Evolutionary conservation across 2,888 invertebrate species (phyloP).

Genomic region (Orthosia gothica): DNA sequence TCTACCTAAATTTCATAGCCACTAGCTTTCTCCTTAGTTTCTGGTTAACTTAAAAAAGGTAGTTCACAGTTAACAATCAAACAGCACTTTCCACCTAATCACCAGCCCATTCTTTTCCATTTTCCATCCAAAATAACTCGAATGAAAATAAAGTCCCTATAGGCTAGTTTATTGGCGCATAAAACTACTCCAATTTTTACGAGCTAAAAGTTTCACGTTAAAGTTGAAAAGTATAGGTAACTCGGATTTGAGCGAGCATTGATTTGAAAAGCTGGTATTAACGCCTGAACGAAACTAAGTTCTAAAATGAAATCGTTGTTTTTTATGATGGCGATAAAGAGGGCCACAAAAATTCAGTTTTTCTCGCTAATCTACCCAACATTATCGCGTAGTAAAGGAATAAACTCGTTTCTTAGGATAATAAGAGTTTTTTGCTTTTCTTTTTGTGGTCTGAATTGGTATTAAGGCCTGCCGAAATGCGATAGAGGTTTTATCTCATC

Average conservation of each 20-base stretch:
- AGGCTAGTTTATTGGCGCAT: conserved; percentile 51
- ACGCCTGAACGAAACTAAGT: conserved; percentile 50
- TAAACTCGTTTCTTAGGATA: conserved; percentile 36
- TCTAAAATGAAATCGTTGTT: conserved; percentile 51
- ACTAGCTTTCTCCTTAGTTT: not conserved
- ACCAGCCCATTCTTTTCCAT: conserved; percentile 32
- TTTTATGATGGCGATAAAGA: conserved; percentile 47
- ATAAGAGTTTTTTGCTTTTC: conserved; percentile 22
- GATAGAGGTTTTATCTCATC: conserved; percentile 44
- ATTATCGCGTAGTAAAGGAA: conserved; percentile 52
- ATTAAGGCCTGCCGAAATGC: conserved; percentile 37
- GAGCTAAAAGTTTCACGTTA: conserved; percentile 45
- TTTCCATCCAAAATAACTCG: conserved; percentile 32
- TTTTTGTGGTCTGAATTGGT: conserved; percentile 28
- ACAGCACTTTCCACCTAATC: conserved; percentile 36
- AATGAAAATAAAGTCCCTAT: conserved; percentile 48
- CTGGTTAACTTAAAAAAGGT: not conserved
- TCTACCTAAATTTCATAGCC: not conserved
- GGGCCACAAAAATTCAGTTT: conserved; percentile 45
- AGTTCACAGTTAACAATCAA: conserved; percentile 2
- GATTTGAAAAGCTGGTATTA: conserved; percentile 54
- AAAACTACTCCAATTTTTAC: conserved; percentile 62
- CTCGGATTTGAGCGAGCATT: conserved; percentile 49
- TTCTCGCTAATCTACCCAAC: conserved; percentile 37
- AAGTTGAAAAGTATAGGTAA: conserved; percentile 58